Evolutionary conservation across 2,888 invertebrate species (phyloP), one percentile per base, ranked within the genome.

Genomic region (Chymomyza procnemis): DNA sequence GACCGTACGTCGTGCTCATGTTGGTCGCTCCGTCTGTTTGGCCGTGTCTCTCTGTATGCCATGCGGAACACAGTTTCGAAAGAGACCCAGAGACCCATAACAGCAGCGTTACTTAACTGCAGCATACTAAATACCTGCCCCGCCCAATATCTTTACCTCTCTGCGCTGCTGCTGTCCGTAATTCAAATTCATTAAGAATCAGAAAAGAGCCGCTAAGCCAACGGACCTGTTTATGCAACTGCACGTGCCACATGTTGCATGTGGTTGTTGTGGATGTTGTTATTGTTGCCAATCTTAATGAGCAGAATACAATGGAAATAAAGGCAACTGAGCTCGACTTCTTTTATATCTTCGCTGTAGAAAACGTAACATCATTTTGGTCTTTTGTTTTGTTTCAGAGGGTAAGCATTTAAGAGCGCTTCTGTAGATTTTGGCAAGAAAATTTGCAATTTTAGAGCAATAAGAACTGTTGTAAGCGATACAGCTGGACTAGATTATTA

Each of bases 131-230:
- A 83, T 78, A 75, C 85, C 60, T 52, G 56, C 61, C 41, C 22
- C 16, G 54, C 34, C 50, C 50, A 16, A n/a, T 50, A 18, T 50
- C 50, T 19, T 18, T 50, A 9, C 18, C 34, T 6, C 50, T n/a
- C 18, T 50, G 50, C 50, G 50, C 16, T n/a, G 4, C 50, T n/a
- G 3, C 14, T 50, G 22, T n/a, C 22, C 55, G 1, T 9, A 50
- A 73, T 74, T 73, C 76, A 66, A 79, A 79, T 76, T 76, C 76
- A 76, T 76, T 76, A 76, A 76, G 76, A 76, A 76, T 79, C 76
- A 18, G 79, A 79, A 69, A 64, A 69, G 69, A 61, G 58, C 67
- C 59, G 63, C 18, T 18, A 57, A 52, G 61, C 21, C 48, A 16
- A 22, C 14, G 57, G 14, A 34, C 55, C 64, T 67, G 47, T 78